These are phyloP conservation scores for Euura lappo DNA, from an alignment of 1,140 invertebrate species.

Conservation along the genomic window DNA sequence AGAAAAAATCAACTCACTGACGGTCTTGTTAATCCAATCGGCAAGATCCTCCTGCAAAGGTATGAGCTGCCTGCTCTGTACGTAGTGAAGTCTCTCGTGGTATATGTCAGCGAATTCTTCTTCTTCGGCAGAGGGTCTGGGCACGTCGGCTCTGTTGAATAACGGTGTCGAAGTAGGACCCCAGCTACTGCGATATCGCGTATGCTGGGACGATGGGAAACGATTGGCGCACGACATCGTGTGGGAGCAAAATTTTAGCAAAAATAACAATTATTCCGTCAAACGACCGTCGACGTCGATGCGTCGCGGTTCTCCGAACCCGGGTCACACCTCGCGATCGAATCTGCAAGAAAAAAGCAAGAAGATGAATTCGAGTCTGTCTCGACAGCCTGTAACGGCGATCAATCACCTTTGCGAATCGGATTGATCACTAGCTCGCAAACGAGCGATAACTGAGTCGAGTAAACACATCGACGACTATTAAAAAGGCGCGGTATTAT, in stretches of 20 bases:
- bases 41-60: slow-evolving; percentile 85
- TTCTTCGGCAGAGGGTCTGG: slow-evolving; percentile 66
- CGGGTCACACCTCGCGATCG: background rate
- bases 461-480: background rate
- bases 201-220: slow-evolving; percentile 65
- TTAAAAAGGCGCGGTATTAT: background rate
- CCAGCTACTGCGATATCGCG: slow-evolving; percentile 71
- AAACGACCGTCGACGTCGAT: background rate
- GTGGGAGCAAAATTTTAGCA: slow-evolving; percentile 11
- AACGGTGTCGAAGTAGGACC: slow-evolving; percentile 65
- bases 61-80: slow-evolving; percentile 79
- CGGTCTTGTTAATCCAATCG: slow-evolving; percentile 85
- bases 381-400: background rate
- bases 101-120: slow-evolving; percentile 77
- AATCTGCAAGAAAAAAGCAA: background rate
- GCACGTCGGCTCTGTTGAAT: slow-evolving; percentile 65
- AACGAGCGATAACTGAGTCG: background rate
- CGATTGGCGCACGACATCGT: slow-evolving; percentile 66
- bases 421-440: background rate
- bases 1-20: slow-evolving; percentile 66
- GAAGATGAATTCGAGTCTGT: background rate
- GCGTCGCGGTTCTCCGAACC: background rate
- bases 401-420: background rate
- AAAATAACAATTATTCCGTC: background rate
- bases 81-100: slow-evolving; percentile 75